Conservation (phyloP, 1,140 invertebrate genomes). For the Himalopsyche phryganea region DNA sequence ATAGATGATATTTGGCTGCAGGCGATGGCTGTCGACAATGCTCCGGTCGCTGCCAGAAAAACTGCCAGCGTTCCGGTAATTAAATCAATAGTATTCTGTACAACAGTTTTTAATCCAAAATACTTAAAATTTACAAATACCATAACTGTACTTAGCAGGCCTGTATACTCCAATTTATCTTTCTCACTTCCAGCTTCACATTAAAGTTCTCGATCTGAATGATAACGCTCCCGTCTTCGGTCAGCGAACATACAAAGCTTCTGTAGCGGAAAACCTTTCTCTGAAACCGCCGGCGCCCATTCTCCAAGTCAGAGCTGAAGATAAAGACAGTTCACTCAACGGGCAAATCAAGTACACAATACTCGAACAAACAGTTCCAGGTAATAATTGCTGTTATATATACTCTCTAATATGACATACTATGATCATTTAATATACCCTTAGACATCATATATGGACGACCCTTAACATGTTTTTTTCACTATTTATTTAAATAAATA, state of each 20-base stretch:
- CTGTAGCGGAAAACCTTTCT: slow-evolving; percentile 78
- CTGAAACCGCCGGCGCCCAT: slow-evolving; percentile 73
- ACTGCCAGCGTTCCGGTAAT: slow-evolving; percentile 69
- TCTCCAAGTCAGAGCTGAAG: slow-evolving; percentile 72
- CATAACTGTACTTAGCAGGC: no score
- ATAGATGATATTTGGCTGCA: slow-evolving; percentile 68
- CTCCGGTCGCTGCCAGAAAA: slow-evolving; percentile 63
- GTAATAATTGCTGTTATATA: no score
- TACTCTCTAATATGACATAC: no score
- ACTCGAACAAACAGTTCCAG: slow-evolving; percentile 50
- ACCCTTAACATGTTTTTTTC: no score
- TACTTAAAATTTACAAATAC: no score
- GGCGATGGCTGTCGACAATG: slow-evolving; percentile 76
- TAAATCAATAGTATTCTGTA: neutral
- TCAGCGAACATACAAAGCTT: slow-evolving; percentile 69
- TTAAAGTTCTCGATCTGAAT: slow-evolving; percentile 79
- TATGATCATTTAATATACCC: no score
- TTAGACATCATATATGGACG: neutral
- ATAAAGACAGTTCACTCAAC: slow-evolving; percentile 74
- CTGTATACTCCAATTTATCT: no score
- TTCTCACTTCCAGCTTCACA: slow-evolving; percentile 55
- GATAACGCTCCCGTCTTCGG: slow-evolving; percentile 79
- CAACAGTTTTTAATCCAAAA: no score
- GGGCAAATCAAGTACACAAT: slow-evolving; percentile 74
- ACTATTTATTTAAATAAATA: no score